Conservation (phyloP, 2,113 vertebrate species). For the Albula glossodonta region DNA sequence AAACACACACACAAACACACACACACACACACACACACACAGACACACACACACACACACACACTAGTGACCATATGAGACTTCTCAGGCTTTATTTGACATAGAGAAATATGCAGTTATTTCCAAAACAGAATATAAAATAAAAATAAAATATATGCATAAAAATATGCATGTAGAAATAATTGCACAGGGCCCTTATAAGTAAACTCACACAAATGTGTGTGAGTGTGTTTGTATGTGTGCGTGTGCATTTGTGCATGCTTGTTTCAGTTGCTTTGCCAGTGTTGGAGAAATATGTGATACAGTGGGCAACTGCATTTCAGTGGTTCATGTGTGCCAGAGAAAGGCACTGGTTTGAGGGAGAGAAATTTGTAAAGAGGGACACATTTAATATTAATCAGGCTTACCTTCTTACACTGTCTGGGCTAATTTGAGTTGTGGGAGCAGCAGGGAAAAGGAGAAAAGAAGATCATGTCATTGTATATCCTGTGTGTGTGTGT, state of each 20-base stretch:
- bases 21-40: neutral
- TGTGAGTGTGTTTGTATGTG: no score
- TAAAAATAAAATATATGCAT: no score
- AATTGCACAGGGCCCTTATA: no score
- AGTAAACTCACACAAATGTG: no score
- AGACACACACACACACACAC: neutral
- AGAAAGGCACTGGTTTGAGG: neutral
- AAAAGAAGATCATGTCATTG: slow-evolving; percentile 32
- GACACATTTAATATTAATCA: slow-evolving; percentile 9
- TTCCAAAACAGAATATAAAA: no score
- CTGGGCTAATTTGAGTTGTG: slow-evolving; percentile 2
- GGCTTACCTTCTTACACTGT: slow-evolving; percentile 11
- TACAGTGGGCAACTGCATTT: neutral
- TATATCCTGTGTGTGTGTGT: slow-evolving; percentile 20
- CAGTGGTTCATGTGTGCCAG: neutral
- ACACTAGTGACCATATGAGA: neutral
- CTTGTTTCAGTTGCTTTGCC: neutral
- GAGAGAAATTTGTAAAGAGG: neutral
- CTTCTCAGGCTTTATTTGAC: no score
- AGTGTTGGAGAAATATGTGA: neutral
- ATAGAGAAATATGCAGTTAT: no score
- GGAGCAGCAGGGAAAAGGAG: slow-evolving; percentile 6
- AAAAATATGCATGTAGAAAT: no score
- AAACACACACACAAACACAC: neutral
- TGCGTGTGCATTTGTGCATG: no score